A percentile compares a stretch with the other conserved stretches of the same genome.
These are phyloP conservation scores for Temnothorax longispinosus DNA, from an alignment of 1,140 invertebrate genomes.

Conservation along the genomic window DNA sequence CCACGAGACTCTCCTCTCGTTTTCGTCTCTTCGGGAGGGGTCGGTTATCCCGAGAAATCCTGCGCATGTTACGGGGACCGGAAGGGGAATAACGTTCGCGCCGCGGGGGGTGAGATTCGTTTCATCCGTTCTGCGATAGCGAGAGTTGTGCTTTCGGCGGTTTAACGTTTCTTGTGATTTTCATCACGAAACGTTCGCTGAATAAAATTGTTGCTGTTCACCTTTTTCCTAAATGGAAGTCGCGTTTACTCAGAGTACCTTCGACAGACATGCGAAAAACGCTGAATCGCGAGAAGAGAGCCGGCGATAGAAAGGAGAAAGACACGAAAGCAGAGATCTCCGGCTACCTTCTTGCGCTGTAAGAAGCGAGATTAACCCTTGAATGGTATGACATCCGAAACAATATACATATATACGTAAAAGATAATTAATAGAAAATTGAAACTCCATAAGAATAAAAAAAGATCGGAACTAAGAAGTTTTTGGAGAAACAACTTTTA, in stretches of 20 bases:
- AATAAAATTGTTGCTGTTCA: neutral
- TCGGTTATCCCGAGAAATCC: conserved; percentile 58
- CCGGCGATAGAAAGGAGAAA: neutral
- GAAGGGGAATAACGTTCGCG: conserved; percentile 34
- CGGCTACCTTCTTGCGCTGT: conserved; percentile 8
- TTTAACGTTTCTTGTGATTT: neutral
- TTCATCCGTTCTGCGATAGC: conserved; percentile 57
- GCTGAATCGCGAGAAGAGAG: conserved; percentile 7
- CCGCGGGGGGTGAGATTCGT: neutral
- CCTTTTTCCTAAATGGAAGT: neutral
- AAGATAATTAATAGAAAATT: neutral
- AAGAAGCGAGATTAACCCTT: conserved; percentile 43
- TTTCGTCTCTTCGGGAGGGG: neutral
- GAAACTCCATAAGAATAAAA: neutral
- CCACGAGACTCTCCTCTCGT: conserved; percentile 41
- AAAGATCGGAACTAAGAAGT: neutral
- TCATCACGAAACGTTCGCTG: neutral
- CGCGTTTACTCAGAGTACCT: conserved; percentile 26
- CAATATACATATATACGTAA: neutral
- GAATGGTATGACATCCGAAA: neutral
- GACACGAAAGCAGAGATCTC: neutral
- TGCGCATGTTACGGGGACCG: conserved; percentile 28
- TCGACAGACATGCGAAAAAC: conserved; percentile 41
- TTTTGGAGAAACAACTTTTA: neutral
- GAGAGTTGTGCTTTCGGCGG: conserved; percentile 3